Evolutionary conservation across 2,113 vertebrate species (phyloP).

Genomic region (Talpa occidentalis): DNA sequence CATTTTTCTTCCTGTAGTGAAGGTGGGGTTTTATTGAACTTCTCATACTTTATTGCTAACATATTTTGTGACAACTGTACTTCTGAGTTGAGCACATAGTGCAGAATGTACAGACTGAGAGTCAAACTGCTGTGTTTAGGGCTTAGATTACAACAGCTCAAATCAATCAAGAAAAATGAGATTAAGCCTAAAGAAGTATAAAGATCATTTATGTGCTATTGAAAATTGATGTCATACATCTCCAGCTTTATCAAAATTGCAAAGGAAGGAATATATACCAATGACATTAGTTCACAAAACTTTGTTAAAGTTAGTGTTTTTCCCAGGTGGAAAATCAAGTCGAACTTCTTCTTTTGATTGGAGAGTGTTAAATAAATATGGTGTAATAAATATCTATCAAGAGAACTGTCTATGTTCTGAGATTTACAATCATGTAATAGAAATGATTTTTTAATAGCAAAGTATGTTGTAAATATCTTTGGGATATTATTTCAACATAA

Average conservation of each 20-base stretch:
- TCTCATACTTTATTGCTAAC: background rate
- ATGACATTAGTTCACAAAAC: conserved; percentile 43
- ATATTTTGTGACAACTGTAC: background rate
- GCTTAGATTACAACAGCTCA: conserved; percentile 33
- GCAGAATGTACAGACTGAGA: background rate
- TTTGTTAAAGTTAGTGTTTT: conserved; percentile 57
- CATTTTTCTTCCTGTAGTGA: background rate
- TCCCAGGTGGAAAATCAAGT: conserved; percentile 37
- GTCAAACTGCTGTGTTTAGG: background rate
- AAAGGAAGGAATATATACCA: conserved; percentile 17
- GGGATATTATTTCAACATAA: conserved; percentile 44
- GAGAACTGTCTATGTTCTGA: conserved; percentile 41
- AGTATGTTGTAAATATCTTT: conserved; percentile 36
- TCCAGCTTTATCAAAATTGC: conserved; percentile 36
- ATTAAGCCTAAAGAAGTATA: conserved; percentile 17
- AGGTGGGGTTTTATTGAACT: background rate
- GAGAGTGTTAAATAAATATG: conserved; percentile 50
- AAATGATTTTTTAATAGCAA: conserved; percentile 59
- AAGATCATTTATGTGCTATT: conserved; percentile 42
- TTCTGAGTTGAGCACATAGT: background rate
- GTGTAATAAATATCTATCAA: conserved; percentile 53
- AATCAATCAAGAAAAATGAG: conserved; percentile 52
- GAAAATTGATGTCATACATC: conserved; percentile 39
- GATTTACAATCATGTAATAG: conserved; percentile 39
- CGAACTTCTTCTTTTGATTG: conserved; percentile 60